A percentile compares a stretch with the other conserved stretches of the same genome.
Evolutionary conservation across 2,113 vertebrate species (phyloP).

Genomic region (Diadophis punctatus): DNA sequence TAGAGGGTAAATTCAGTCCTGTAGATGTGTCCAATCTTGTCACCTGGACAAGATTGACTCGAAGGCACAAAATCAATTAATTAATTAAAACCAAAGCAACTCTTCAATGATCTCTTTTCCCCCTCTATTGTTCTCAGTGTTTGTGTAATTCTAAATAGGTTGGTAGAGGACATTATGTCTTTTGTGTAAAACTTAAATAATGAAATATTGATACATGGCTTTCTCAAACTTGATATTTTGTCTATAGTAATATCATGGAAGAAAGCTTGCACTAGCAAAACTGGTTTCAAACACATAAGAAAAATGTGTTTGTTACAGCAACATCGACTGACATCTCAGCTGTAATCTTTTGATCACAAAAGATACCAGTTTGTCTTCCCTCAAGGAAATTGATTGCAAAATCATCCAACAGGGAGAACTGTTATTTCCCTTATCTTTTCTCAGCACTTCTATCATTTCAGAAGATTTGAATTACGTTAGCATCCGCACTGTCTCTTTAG

Average conservation of each 20-base stretch:
- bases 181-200: not conserved
- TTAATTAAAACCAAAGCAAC: not conserved
- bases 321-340: not conserved
- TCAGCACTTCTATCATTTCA: not conserved
- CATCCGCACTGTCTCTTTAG: not conserved
- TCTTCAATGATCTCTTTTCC: not conserved
- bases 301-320: not conserved
- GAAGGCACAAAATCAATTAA: not conserved
- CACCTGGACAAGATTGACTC: not conserved
- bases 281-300: not conserved
- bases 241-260: not conserved
- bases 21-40: not conserved
- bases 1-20: not conserved
- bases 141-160: not conserved
- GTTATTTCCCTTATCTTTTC: rapidly evolving
- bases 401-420: not conserved
- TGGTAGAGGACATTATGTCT: not conserved
- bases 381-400: not conserved
- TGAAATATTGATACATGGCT: not conserved
- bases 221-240: not conserved
- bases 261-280: not conserved
- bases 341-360: not conserved
- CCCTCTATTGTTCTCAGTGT: not conserved
- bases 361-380: not conserved
- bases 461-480: not conserved